Base-by-base conservation (phyloP, 2,797 vertebrate species). In the Crax fasciolata region DNA sequence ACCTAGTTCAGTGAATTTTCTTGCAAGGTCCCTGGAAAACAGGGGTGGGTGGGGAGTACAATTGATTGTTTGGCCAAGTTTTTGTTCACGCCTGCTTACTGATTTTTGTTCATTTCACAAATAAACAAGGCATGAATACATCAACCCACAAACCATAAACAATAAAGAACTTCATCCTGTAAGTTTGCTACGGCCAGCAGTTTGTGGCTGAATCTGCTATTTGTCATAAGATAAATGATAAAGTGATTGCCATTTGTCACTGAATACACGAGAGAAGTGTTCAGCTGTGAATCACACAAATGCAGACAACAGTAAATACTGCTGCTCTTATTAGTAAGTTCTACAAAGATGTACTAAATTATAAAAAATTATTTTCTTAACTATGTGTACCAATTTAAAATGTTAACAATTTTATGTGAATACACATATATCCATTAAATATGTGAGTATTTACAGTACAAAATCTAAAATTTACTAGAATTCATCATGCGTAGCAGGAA, bases 51-150 rank as follows among this genome's bases (percentile, higher is more conserved):
- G 52, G 70, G 93, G 94, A 96, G 83, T 96, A 97, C 98, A 98
- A 98, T 58, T 98, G 98, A 98, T 97, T 97, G 97, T 77, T 96
- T 38, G 96, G 98, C 97, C 98, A 98, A 97, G 97, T 98, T 98
- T 98, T 97, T 98, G 95, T 98, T 98, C 98, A 97, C 98, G 98
- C 97, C 97, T 98, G 97, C 98, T 98, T 98, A 98, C 98, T 97
- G 97, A 98, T 97, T 98, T 98, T 98, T 98, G 98, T 98, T 98
- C 98, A 98, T 98, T 98, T 98, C 98, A 98, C 98, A 98, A 98
- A 98, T 97, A 98, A 98, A 98, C 98, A 98, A 98, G 98, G 98
- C 98, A 98, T 98, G 98, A 98, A 98, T 98, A 98, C 98, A 98
- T 98, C 98, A 98, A 98, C 97, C 97, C 98, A 98, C 96, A 98